These are phyloP conservation scores for Copsychus sechellarum DNA, from an alignment of 2,113 vertebrate genomes.

Conservation along the genomic window DNA sequence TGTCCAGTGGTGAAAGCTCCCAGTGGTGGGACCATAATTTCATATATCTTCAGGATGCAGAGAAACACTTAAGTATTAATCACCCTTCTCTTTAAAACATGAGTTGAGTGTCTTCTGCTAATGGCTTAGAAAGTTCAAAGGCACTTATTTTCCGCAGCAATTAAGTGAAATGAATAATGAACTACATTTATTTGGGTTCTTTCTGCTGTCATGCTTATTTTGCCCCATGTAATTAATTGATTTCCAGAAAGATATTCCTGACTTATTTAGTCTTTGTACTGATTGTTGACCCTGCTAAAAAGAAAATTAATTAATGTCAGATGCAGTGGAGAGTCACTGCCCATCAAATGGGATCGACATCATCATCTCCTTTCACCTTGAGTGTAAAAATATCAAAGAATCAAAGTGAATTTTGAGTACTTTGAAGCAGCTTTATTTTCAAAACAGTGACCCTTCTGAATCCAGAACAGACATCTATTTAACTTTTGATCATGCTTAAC, in stretches of 20 bases:
- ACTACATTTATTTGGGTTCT: constrained; percentile 5
- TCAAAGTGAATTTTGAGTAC: constrained; percentile 12
- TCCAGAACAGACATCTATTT: neutral
- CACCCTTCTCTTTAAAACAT: neutral
- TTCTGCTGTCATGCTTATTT: constrained; percentile 7
- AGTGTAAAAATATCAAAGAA: neutral
- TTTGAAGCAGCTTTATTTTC: neutral
- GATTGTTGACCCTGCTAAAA: constrained; percentile 25
- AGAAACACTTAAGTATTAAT: constrained; percentile 57
- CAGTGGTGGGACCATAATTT: constrained; percentile 8
- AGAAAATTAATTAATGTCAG: constrained; percentile 38
- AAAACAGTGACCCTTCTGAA: constrained; percentile 3
- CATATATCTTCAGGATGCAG: neutral
- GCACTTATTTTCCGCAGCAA: constrained; percentile 38
- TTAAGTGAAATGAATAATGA: constrained; percentile 55
- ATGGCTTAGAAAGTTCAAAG: constrained; percentile 46
- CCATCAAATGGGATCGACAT: constrained; percentile 1
- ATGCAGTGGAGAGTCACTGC: neutral
- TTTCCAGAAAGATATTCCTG: constrained; percentile 6
- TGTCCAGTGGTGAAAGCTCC: constrained; percentile 15
- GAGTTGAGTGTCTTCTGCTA: constrained; percentile 35
- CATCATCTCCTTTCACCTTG: neutral
- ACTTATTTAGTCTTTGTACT: constrained; percentile 29
- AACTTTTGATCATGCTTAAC: neutral
- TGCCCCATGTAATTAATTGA: neutral